These are phyloP conservation scores for Sarcophaga subvicina DNA, from an alignment of 2,888 invertebrate genomes.

Conservation along the genomic window DNA sequence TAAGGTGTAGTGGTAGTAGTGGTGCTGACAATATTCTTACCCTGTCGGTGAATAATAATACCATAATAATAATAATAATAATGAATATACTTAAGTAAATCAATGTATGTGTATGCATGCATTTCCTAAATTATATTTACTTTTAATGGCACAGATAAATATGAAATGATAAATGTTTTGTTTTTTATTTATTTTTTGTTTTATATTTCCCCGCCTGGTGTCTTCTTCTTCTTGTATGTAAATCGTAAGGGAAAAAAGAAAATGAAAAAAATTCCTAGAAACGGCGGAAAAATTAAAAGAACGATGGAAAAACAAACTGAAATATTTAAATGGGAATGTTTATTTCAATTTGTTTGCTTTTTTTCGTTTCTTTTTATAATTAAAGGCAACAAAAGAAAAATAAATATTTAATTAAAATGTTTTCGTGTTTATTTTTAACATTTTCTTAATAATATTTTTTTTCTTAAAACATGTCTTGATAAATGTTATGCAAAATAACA, in stretches of 20 bases:
- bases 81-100: background rate
- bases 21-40: constrained; percentile 39
- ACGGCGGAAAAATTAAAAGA: background rate
- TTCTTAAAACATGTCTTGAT: background rate
- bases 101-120: constrained; percentile 58
- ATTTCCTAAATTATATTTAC: constrained; percentile 74
- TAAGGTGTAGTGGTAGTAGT: background rate
- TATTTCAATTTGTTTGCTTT: background rate
- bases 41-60: background rate
- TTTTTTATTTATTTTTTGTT: background rate
- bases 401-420: background rate
- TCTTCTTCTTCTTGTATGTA: background rate
- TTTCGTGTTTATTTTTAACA: background rate
- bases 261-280: background rate
- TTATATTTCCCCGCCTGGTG: background rate
- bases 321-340: background rate
- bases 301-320: background rate
- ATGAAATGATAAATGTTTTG: constrained; percentile 67
- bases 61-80: background rate
- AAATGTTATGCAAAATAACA: constrained; percentile 40
- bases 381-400: background rate
- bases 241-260: constrained; percentile 9
- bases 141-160: constrained; percentile 73
- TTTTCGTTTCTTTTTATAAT: background rate
- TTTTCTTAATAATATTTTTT: no score